Percentiles rank a stretch among this genome's conserved stretches.
Evolutionary conservation across 2,888 invertebrate species (phyloP).

Genomic region (Caenorhabditis doughertyi): DNA sequence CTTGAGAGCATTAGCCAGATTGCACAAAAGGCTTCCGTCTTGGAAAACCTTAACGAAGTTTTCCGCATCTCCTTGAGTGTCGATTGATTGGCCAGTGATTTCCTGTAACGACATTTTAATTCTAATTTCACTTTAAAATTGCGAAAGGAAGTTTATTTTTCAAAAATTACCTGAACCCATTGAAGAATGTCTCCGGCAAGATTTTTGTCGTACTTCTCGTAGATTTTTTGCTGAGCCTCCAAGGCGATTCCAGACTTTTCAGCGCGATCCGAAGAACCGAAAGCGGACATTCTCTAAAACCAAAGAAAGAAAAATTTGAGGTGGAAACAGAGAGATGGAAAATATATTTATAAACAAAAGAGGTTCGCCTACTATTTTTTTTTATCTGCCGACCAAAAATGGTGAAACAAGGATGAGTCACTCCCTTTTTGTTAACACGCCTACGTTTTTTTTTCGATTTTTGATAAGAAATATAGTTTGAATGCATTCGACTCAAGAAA

Average conservation of each 20-base stretch:
- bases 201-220: constrained; percentile 97
- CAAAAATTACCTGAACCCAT: constrained; percentile 88
- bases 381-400: constrained; percentile 7
- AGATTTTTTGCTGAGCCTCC: constrained; percentile 86
- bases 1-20: constrained; percentile 93
- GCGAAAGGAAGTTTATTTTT: background rate
- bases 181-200: constrained; percentile 93
- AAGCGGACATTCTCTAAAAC: constrained; percentile 42
- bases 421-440: constrained; percentile 14
- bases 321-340: constrained; percentile 1
- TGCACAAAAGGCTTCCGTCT: constrained; percentile 93
- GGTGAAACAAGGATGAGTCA: constrained; percentile 40
- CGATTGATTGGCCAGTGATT: constrained; percentile 90
- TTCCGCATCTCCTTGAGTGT: constrained; percentile 92
- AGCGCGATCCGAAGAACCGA: constrained; percentile 69
- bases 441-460: constrained; percentile 39
- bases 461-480: constrained; percentile 34
- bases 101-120: constrained; percentile 84
- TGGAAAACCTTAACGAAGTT: constrained; percentile 93
- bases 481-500: constrained; percentile 9
- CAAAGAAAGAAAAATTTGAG: background rate
- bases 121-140: background rate
- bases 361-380: constrained; percentile 22
- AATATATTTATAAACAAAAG: constrained; percentile 34
- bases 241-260: constrained; percentile 81